These are phyloP conservation scores for Amblyraja radiata DNA, from an alignment of 2,797 vertebrate species.

Conservation along the genomic window DNA sequence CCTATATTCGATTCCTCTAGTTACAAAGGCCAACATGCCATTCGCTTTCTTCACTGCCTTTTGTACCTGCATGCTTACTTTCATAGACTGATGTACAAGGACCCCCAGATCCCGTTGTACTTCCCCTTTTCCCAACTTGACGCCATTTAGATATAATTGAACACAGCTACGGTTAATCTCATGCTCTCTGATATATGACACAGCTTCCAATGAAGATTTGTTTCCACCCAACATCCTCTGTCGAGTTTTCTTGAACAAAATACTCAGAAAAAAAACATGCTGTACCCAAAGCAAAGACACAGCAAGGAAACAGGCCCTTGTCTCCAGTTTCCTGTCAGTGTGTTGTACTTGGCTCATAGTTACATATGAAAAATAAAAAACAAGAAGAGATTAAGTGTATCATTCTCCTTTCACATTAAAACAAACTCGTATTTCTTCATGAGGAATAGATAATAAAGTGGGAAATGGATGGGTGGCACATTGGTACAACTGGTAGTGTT, in stretches of 20 bases:
- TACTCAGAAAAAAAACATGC: not conserved
- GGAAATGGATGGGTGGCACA: no score
- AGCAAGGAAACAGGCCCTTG: no score
- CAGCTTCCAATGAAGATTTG: not conserved
- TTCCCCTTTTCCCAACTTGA: no score
- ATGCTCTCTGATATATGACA: not conserved
- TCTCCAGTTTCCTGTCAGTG: not conserved
- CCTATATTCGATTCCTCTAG: no score
- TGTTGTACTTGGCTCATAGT: not conserved
- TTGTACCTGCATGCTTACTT: no score
- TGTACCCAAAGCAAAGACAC: not conserved
- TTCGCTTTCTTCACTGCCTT: no score
- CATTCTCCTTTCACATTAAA: not conserved
- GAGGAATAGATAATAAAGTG: not conserved
- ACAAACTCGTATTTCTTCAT: not conserved
- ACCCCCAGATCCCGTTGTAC: no score
- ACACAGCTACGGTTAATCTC: not conserved
- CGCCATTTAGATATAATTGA: not conserved
- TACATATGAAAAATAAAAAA: not conserved
- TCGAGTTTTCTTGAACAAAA: not conserved
- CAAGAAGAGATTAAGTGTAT: not conserved
- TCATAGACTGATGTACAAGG: no score
- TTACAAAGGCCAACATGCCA: no score
- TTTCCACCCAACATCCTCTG: not conserved
- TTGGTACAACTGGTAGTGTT: no score